A percentile compares a stretch with the other conserved stretches of the same genome.
Evolutionary conservation across 1,140 invertebrate species (phyloP).

Genomic region (roundworm (Caenorhabditis elegans)): DNA sequence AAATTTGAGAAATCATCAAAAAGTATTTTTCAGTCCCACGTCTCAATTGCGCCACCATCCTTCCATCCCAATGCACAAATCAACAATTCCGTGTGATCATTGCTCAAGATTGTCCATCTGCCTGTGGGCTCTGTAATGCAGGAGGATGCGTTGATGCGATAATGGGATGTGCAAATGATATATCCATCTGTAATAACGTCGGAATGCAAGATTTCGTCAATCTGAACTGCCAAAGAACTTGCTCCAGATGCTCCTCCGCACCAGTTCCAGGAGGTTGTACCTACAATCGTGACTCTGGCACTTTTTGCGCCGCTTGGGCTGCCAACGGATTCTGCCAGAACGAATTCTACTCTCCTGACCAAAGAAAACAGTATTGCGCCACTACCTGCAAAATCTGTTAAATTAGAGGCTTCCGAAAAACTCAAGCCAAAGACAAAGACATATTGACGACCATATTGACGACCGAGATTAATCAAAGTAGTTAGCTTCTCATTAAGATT

Average conservation of each 20-base stretch:
- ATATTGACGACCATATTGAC: no score
- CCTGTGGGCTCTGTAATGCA: conserved; percentile 10
- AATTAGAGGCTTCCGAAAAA: no score
- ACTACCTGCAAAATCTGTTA: conserved; percentile 23
- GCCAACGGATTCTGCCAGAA: conserved; percentile 26
- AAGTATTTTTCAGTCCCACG: neutral
- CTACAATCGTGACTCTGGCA: neutral
- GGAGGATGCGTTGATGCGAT: conserved; percentile 33
- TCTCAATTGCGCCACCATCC: conserved; percentile 19
- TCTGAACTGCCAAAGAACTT: neutral
- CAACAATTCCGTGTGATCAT: neutral
- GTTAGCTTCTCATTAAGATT: no score
- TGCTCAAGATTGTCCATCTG: conserved; percentile 6
- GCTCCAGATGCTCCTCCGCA: neutral
- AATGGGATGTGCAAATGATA: neutral
- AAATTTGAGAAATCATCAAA: no score
- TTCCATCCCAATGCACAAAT: neutral
- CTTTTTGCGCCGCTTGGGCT: conserved; percentile 15
- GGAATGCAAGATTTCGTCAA: neutral
- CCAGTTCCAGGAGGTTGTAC: neutral
- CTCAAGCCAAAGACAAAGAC: no score
- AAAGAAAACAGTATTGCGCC: neutral
- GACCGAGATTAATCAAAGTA: no score
- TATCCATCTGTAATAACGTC: conserved; percentile 23
- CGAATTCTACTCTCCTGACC: conserved; percentile 25